Percentiles rank a stretch among this genome's conserved stretches.
Evolutionary conservation across 2,797 vertebrate genomes (phyloP).

Genomic region (Microtus obscurus): DNA sequence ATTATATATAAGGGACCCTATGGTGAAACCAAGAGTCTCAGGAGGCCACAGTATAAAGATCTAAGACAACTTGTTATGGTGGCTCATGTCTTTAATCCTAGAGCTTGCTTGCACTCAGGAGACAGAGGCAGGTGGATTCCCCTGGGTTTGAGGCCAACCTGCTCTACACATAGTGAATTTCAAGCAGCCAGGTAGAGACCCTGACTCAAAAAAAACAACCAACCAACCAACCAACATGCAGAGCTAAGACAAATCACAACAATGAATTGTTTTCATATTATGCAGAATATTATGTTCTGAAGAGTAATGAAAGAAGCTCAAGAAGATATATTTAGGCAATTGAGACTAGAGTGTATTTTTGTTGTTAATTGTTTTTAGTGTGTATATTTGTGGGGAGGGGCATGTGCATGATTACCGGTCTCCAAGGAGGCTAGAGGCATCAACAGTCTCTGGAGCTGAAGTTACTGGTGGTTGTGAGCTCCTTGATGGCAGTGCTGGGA

Average conservation of each 20-base stretch:
- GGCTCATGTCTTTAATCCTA: neutral
- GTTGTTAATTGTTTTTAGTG: neutral
- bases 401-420: neutral
- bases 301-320: neutral
- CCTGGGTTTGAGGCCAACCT: neutral
- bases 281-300: neutral
- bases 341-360: neutral
- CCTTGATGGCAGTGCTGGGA: neutral
- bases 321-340: neutral
- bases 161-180: neutral
- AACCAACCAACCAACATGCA: neutral
- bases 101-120: neutral
- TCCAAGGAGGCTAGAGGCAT: neutral
- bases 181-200: neutral
- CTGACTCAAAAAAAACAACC: neutral
- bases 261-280: neutral
- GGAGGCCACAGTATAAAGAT: neutral
- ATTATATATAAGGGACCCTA: constrained; percentile 18
- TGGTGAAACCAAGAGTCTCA: neutral
- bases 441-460: neutral
- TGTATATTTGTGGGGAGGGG: neutral
- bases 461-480: neutral
- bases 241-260: neutral
- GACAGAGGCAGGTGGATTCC: neutral
- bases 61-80: neutral